Percentiles rank a stretch among this genome's conserved stretches.
Evolutionary conservation across 2,888 invertebrate genomes (phyloP).

Genomic region (Dryomyza anilis): DNA sequence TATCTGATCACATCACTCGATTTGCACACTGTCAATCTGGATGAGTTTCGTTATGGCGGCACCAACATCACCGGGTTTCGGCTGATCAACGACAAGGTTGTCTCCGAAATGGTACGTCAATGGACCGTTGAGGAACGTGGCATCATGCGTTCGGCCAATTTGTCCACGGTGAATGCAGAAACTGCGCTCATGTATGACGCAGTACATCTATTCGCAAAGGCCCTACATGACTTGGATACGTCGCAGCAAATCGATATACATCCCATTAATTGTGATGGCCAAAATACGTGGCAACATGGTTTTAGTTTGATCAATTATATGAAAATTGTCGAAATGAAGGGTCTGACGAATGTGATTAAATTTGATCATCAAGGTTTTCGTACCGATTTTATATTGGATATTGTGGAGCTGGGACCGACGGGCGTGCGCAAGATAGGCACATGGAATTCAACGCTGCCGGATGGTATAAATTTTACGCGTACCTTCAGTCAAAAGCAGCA

Average conservation of each 20-base stretch:
- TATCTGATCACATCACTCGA: conserved; percentile 92
- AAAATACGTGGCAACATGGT: conserved; percentile 92
- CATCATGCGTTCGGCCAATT: conserved; percentile 63
- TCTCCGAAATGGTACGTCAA: conserved; percentile 77
- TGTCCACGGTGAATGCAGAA: conserved; percentile 68
- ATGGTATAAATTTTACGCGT: conserved; percentile 85
- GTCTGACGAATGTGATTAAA: conserved; percentile 90
- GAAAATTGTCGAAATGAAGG: conserved; percentile 94
- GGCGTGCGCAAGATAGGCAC: conserved; percentile 84
- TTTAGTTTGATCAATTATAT: conserved; percentile 95
- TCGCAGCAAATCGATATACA: conserved; percentile 89
- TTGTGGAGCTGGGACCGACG: conserved; percentile 85
- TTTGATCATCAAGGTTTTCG: conserved; percentile 94
- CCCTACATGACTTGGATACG: conserved; percentile 87
- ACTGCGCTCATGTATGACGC: conserved; percentile 97
- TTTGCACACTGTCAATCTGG: conserved; percentile 87
- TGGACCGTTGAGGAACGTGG: conserved; percentile 80
- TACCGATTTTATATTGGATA: conserved; percentile 87
- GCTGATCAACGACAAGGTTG: conserved; percentile 84
- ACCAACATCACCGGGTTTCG: conserved; percentile 94
- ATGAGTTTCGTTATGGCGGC: conserved; percentile 92
- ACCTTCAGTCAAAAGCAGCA: conserved; percentile 85
- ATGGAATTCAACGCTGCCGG: conserved; percentile 78
- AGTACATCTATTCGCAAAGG: conserved; percentile 91
- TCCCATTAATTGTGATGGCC: conserved; percentile 84